Base-by-base conservation (phyloP, 1,140 invertebrate species). In the Zaprionus taronus region DNA sequence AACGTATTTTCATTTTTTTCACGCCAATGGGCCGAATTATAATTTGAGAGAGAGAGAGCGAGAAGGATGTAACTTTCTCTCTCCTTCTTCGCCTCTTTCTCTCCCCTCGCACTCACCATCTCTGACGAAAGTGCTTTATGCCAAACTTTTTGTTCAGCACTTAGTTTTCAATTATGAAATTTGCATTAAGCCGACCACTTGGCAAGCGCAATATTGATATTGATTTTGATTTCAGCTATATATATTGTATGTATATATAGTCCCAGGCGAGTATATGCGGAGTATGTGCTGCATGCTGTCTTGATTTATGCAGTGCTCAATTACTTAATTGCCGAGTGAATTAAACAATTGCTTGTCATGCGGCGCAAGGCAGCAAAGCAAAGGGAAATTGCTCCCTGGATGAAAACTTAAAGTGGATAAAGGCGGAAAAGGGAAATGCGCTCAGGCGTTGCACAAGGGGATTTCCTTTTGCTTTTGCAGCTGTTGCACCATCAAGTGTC, bases 131-230 rank as follows among this genome's bases (percentile, higher is more conserved):
- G 75, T 82, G 80, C 70, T 82, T 82, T 81, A 75, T 71, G 66
- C 62, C 49, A 77, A 83, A 85, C 74, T 85, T 84, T 84, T 81
- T 73, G 82, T 71, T 66, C 67, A 72, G 83, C 83, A 87, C 83
- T 87, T 87, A 87, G 77, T 89, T 89, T 87, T 87, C 83, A 87
- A 89, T 87, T 87, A 87, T 87, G 84, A 83, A 87, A 87, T 87
- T 87, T 87, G 80, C 83, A 78, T 83, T 87, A 75, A 70, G 70
- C 66, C 77, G 69, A 67, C 47, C 73, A 76, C 81, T 83, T 83
- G 81, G 56, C 73, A 74, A 87, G 67, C 72, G 77, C 86, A 87
- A 83, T 87, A 87, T 87, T 86, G 83, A 87, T 86, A 83, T 78
- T 86, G 83, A 83, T 83, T 83, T 71, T 80, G 47, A 66, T 71